Base-by-base conservation (phyloP, 1,140 invertebrate genomes). In the Brachionus paranguensis region DNA sequence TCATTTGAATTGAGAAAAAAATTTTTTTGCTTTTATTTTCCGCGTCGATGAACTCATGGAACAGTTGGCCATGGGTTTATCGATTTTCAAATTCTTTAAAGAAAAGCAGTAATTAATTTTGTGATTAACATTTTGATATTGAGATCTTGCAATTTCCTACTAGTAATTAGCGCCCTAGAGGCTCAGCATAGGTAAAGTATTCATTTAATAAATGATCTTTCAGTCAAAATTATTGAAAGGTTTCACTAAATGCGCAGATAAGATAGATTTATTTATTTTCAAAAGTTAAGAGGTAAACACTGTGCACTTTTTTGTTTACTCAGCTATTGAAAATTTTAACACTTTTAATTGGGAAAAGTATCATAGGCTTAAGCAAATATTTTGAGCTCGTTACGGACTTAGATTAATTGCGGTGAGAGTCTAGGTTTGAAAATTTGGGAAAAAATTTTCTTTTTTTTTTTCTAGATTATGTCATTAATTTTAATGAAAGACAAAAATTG, bases 241-340 rank as follows among this genome's bases (percentile, higher is more conserved):
- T 72, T 72, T 43, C 17, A 20, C 20, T 72, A n/a, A 72, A 14
- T 43, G 43, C 14, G n/a, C n/a, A 72, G 68, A 72, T 72, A 72
- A 72, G 68, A 72, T 72, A 72, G 68, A 72, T 72, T 72, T 72
- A 72, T 72, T 72, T 72, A 72, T 72, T 72, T 72, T 72, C 0
- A 41, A 68, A 68, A 68, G 14, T 72, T 72, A 72, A 72, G 68
- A 72, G 68, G 68, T 72, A 72, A 72, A 72, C 68, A 72, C 17
- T 43, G 33, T 10, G n/a, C 17, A 11, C 17, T 68, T 68, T 29
- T 41, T 72, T 72, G 68, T 72, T 72, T 72, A 72, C 43, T 72
- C 68, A 72, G 68, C 29, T 72, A 43, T 72, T 72, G 17, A 72
- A 43, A 41, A 41, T 72, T 68, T 72, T 41, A 72, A 72, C 68